Evolutionary conservation across 1,140 invertebrate genomes (phyloP).

Genomic region (Hestina assimilis): DNA sequence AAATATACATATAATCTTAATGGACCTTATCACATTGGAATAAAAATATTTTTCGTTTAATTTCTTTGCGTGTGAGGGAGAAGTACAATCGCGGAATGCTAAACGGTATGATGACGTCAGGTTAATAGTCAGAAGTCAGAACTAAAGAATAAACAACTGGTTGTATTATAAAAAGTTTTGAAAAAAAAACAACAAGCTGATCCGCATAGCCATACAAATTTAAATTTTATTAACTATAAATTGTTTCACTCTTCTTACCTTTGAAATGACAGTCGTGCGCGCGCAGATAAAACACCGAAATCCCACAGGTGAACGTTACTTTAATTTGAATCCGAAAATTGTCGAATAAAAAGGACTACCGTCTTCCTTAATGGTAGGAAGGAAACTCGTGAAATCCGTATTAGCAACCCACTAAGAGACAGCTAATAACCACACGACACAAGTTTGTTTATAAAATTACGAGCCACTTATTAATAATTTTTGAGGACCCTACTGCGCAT

Average conservation of each 20-base stretch:
- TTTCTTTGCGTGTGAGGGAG: slow-evolving; percentile 34
- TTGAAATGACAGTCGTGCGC: slow-evolving; percentile 62
- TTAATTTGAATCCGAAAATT: slow-evolving; percentile 47
- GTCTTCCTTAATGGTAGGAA: slow-evolving; percentile 6
- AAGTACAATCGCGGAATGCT: slow-evolving; percentile 40
- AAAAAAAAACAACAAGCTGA: slow-evolving; percentile 28
- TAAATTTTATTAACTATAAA: neutral
- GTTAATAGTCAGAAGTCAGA: slow-evolving; percentile 35
- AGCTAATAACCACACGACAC: slow-evolving; percentile 47
- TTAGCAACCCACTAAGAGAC: slow-evolving; percentile 48
- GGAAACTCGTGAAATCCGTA: slow-evolving; percentile 46
- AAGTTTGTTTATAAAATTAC: slow-evolving; percentile 74
- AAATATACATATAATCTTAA: neutral
- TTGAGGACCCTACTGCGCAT: slow-evolving; percentile 65
- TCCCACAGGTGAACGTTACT: slow-evolving; percentile 72
- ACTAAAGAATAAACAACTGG: slow-evolving; percentile 44
- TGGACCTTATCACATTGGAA: slow-evolving; percentile 4
- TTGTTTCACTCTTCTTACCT: slow-evolving; percentile 56
- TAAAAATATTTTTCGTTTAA: slow-evolving; percentile 12
- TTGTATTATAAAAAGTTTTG: slow-evolving; percentile 44
- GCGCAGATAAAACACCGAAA: slow-evolving; percentile 69
- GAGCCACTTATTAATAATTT: slow-evolving; percentile 67
- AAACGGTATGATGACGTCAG: slow-evolving; percentile 46
- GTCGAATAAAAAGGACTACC: slow-evolving; percentile 7
- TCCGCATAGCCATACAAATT: neutral